Evolutionary conservation across 2,888 invertebrate genomes (phyloP).

Genomic region (Machimus rusticus): DNA sequence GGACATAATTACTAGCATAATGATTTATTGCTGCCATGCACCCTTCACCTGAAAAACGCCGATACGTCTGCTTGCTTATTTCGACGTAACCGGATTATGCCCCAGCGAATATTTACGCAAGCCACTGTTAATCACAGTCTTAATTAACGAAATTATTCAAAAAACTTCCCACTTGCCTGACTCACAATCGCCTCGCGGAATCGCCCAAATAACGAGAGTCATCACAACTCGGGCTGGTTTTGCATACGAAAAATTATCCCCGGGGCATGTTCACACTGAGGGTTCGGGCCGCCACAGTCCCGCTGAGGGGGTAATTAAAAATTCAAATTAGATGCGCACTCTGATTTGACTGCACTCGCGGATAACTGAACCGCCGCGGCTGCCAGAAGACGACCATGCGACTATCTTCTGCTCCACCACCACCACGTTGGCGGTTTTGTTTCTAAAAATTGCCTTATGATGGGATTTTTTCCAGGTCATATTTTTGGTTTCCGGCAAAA

Average conservation of each 20-base stretch:
- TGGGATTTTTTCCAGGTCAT: constrained; percentile 31
- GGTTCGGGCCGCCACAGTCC: neutral
- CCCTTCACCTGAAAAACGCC: neutral
- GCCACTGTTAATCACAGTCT: neutral
- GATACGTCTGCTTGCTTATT: neutral
- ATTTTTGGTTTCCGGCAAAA: constrained; percentile 35
- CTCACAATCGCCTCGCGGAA: neutral
- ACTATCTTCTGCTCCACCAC: neutral
- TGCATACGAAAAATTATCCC: constrained; percentile 18
- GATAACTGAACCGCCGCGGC: neutral
- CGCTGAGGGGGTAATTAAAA: constrained; percentile 1
- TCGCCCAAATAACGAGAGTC: constrained; percentile 25
- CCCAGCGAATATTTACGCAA: neutral
- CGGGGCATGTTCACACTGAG: neutral
- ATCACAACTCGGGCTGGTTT: constrained; percentile 6
- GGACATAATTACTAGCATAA: neutral
- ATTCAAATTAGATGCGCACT: constrained; percentile 35
- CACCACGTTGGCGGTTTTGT: neutral
- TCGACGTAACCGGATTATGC: neutral
- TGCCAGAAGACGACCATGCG: neutral
- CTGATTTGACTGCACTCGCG: constrained; percentile 7
- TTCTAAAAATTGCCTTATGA: neutral
- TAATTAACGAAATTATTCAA: constrained; percentile 30
- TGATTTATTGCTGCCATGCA: neutral
- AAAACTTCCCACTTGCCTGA: neutral